phyloP scores from a whole-genome alignment of 1,140 invertebrate genomes.

The Aphaenogaster rudis region DNA sequence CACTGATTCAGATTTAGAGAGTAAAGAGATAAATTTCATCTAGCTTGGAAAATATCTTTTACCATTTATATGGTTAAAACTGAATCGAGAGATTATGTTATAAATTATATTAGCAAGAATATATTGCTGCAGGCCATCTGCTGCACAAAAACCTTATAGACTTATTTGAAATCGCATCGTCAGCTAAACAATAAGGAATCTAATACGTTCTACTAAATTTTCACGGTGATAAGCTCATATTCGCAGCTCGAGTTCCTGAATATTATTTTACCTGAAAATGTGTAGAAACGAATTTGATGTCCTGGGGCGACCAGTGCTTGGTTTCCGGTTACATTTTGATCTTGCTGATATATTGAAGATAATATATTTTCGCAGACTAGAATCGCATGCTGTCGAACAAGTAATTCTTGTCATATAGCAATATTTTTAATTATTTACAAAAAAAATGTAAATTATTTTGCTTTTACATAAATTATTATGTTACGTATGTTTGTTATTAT shows the following conservation, averaged over 20 bases:
- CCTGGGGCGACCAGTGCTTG: constrained; percentile 76
- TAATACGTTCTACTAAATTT: constrained; percentile 76
- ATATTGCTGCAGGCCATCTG: constrained; percentile 27
- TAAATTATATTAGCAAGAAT: not conserved
- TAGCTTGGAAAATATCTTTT: not conserved
- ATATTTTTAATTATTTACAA: constrained; percentile 3
- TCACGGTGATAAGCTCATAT: constrained; percentile 67
- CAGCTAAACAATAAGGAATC: constrained; percentile 70
- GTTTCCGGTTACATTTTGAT: constrained; percentile 81
- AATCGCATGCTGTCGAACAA: not conserved
- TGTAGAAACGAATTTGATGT: constrained; percentile 81
- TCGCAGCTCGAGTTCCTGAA: constrained; percentile 70
- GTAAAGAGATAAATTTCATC: not conserved
- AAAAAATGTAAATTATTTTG: constrained; percentile 19
- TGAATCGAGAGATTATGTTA: not conserved
- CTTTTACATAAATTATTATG: not conserved
- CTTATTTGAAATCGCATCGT: constrained; percentile 73
- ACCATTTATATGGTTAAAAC: not conserved
- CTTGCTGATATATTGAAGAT: constrained; percentile 61
- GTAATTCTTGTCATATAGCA: not conserved
- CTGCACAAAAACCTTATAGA: constrained; percentile 17
- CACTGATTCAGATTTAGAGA: too few relatives aligned
- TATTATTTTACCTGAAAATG: constrained; percentile 75
- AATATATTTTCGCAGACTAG: constrained; percentile 14
- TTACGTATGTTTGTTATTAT: not conserved